A percentile compares a stretch with the other conserved stretches of the same genome.
Evolutionary conservation across 2,113 vertebrate genomes (phyloP).

Genomic region (Rhinopithecus roxellana): DNA sequence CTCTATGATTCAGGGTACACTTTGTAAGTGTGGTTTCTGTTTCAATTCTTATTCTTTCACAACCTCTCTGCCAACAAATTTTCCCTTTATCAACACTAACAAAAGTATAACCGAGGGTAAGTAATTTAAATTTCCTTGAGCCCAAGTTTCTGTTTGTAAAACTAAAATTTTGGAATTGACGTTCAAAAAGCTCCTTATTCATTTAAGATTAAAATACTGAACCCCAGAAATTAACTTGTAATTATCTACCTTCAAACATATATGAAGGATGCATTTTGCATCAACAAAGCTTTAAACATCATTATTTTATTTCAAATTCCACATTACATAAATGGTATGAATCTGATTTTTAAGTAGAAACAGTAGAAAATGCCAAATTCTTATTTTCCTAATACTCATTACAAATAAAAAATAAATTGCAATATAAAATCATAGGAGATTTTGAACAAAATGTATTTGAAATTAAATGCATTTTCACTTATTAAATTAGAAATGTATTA

Average conservation of each 20-base stretch:
- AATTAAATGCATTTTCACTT: not conserved
- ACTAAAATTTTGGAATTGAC: not conserved
- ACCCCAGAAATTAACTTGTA: not conserved
- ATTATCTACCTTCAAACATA: not conserved
- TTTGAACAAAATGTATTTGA: not conserved
- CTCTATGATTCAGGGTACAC: not conserved
- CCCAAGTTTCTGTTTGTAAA: not conserved
- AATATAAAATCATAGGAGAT: not conserved
- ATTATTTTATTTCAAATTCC: not conserved
- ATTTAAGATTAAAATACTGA: slow-evolving; percentile 17
- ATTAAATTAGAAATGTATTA: not conserved
- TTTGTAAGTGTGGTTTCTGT: not conserved
- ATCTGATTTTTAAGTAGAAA: not conserved
- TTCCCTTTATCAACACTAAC: not conserved
- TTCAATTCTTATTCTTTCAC: slow-evolving; percentile 3
- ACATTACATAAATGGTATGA: not conserved
- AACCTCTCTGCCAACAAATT: not conserved
- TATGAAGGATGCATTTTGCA: not conserved
- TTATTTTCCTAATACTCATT: slow-evolving; percentile 5
- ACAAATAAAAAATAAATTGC: not conserved
- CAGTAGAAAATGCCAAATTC: not conserved
- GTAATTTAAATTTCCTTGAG: not conserved
- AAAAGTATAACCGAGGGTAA: not conserved
- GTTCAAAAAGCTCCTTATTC: not conserved
- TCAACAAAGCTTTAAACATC: not conserved